phyloP scores from a whole-genome alignment of 1,140 invertebrate genomes.

The Philotrypesis tridentata region DNA sequence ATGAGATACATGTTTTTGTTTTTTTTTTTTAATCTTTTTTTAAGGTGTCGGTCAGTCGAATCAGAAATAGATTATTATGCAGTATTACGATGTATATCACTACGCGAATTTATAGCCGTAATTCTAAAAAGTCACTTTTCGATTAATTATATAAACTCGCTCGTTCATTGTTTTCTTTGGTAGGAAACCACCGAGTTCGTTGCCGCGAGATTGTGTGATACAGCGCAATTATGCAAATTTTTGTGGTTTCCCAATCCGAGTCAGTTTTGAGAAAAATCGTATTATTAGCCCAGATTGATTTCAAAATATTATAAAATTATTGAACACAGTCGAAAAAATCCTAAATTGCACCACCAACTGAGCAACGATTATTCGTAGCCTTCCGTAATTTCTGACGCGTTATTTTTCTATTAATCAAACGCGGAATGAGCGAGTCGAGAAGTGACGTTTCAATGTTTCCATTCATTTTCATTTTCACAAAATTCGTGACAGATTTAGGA shows the following conservation, averaged over 20 bases:
- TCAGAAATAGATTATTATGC: constrained; percentile 66
- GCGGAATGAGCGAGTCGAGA: not conserved
- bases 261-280: constrained; percentile 50
- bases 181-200: not conserved
- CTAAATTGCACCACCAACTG: constrained; percentile 15
- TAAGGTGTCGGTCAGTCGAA: constrained; percentile 68
- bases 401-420: constrained; percentile 1
- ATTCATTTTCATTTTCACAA: not conserved
- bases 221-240: not conserved
- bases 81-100: constrained; percentile 60
- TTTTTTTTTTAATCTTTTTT: constrained; percentile 46
- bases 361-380: not conserved
- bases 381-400: not conserved
- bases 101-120: constrained; percentile 62
- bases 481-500: not conserved
- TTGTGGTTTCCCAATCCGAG: constrained; percentile 3
- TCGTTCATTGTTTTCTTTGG: not conserved
- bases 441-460: not conserved
- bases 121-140: constrained; percentile 61
- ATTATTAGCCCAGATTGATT: constrained; percentile 62
- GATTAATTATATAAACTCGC: constrained; percentile 46
- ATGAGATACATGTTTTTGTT: constrained; percentile 57
- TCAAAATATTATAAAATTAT: constrained; percentile 65
- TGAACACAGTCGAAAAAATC: constrained; percentile 65
- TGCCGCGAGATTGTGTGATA: not conserved